Conservation (phyloP, 2,797 vertebrate species). For the Allobates femoralis region DNA sequence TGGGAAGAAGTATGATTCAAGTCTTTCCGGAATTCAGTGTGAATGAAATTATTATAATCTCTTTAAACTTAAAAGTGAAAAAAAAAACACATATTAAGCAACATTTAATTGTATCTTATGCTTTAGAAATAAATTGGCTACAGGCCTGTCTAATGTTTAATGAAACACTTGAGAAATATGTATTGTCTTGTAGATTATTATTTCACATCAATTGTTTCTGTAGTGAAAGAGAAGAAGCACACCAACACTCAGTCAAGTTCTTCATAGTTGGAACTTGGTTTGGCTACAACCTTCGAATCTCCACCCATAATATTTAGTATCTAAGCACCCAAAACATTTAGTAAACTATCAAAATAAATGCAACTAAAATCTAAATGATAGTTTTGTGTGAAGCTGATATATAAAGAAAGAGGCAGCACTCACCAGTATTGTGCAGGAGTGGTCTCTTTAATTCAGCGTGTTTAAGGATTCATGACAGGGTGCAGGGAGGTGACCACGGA, state of each 20-base stretch:
- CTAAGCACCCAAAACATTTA: neutral
- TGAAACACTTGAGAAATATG: neutral
- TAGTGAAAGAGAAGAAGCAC: neutral
- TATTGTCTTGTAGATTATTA: neutral
- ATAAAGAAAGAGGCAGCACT: too few species aligned
- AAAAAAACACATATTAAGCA: constrained; percentile 19
- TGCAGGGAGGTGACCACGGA: too few species aligned
- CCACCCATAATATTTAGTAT: neutral
- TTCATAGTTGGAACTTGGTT: neutral
- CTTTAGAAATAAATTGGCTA: neutral
- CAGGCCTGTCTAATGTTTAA: neutral
- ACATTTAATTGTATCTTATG: constrained; percentile 11
- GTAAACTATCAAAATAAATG: neutral
- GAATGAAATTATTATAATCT: constrained; percentile 3
- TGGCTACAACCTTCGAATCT: neutral
- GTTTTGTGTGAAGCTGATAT: too few species aligned
- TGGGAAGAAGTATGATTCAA: constrained; percentile 12
- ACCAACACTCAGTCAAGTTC: neutral
- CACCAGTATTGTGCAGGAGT: too few species aligned
- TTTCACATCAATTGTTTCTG: neutral
- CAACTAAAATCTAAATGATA: neutral
- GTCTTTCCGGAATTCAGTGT: constrained; percentile 20
- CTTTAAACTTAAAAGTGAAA: constrained; percentile 15
- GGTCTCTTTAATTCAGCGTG: too few species aligned
- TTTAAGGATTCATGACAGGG: too few species aligned